These are phyloP conservation scores for Nansenia antarctica DNA, from an alignment of 2,113 vertebrate species.

Conservation along the genomic window DNA sequence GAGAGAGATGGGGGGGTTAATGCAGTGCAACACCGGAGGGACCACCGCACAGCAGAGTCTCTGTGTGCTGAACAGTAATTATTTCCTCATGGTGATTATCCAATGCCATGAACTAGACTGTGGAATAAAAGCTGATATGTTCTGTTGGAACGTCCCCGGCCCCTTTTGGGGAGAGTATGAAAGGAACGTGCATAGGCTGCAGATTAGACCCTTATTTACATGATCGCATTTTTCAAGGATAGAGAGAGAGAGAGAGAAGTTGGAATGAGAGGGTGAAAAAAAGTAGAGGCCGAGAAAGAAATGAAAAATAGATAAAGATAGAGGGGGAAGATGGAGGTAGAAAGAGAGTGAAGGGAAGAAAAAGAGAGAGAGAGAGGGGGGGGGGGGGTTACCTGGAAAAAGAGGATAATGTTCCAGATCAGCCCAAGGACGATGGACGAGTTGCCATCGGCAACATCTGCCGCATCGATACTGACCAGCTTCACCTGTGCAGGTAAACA, in stretches of 20 bases:
- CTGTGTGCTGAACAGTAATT: conserved; percentile 17
- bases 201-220: conserved; percentile 13
- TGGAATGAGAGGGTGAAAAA: not conserved
- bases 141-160: conserved; percentile 1
- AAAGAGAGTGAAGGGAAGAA: not conserved
- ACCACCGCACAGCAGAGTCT: conserved; percentile 8
- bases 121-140: conserved; percentile 17
- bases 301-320: not conserved
- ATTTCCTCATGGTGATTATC: conserved; percentile 21
- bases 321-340: not conserved
- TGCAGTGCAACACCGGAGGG: not conserved
- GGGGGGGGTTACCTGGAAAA: conserved; percentile 89
- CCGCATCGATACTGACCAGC: conserved; percentile 86
- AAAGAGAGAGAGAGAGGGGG: not conserved
- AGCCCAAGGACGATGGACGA: conserved; percentile 87
- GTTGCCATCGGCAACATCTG: conserved; percentile 87
- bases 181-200: conserved; percentile 25
- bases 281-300: not conserved
- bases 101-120: conserved; percentile 1
- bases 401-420: conserved; percentile 92
- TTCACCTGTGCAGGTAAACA: conserved; percentile 73
- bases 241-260: not conserved
- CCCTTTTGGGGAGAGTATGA: conserved; percentile 10
- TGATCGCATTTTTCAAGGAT: too few relatives aligned
- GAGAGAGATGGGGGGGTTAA: not conserved